These are phyloP conservation scores for Amphimedon queenslandica DNA, from an alignment of 37 sponge, comb jelly and placozoan species.

Conservation along the genomic window DNA sequence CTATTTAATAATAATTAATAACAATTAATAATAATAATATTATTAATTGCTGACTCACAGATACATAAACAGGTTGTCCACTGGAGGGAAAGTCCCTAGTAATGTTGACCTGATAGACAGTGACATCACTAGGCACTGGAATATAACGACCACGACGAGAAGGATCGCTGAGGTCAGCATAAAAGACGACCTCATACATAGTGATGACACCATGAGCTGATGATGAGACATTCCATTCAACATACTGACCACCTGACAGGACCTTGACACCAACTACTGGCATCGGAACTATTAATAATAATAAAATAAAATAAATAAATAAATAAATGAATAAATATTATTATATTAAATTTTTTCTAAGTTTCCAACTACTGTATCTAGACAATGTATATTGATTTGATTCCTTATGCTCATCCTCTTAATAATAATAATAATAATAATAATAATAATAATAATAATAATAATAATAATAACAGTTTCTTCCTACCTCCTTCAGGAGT, in stretches of 20 bases:
- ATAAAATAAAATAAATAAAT: background rate
- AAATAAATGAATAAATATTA: too few relatives aligned
- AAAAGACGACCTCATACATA: background rate
- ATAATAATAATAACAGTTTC: too few relatives aligned
- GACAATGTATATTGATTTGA: too few relatives aligned
- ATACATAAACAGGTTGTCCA: constrained; percentile 9
- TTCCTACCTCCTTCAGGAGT: background rate
- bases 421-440: too few relatives aligned
- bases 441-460: too few relatives aligned
- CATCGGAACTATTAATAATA: background rate
- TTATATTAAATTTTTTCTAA: too few relatives aligned
- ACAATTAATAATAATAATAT: background rate
- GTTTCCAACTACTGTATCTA: too few relatives aligned
- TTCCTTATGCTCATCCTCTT: too few relatives aligned
- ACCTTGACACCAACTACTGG: background rate
- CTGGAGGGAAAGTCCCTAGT: background rate
- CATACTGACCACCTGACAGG: background rate
- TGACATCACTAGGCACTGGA: background rate
- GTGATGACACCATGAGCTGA: background rate
- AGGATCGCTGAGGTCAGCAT: background rate
- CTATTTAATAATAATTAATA: background rate
- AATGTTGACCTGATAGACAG: background rate
- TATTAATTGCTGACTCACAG: background rate
- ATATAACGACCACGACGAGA: background rate
- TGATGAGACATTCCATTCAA: background rate